Evolutionary conservation across 2,113 vertebrate species (phyloP), one percentile per base, ranked within the genome.

Genomic region (Psittacula cyanocephala): DNA sequence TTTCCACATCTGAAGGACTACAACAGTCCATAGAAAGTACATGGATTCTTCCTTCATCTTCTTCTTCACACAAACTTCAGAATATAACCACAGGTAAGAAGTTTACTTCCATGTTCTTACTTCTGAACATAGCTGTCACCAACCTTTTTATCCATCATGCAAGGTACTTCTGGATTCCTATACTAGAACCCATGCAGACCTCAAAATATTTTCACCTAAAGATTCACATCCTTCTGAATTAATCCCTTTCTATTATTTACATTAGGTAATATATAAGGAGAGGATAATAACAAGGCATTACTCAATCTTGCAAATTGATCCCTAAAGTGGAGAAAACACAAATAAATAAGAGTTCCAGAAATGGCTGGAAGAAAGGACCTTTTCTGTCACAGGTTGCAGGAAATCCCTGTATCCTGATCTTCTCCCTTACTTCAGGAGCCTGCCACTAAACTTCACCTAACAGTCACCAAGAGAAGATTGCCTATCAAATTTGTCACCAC

Each of bases 351-450:
- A 33, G 47, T 68, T 19, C 13, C 37, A 74, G 57, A 88, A 85
- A 19, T 1, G 11, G 28, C 28, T 68, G 23, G 9, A 88, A 83
- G 23, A 70, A 55, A 65, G 50, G 22, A 59, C 7, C 5, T 6
- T 43, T 53, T 81, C 52, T 75, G 47, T 41, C 50, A 59, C 50
- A 89, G 33, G 23, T 6, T 75, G 55, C 43, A 89, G 57, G 62
- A 91, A 35, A 20, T 43, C 35, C 47, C 29, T 0, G 0, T 3
- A 2, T 69, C 1, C 1, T 67, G 5, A 47, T 69, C 13, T 29
- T 70, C n/a, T 12, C 6, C 44, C 12, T 65, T 25, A 29, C n/a
- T 70, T 41, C 43, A 27, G 24, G 2, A 78, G 12, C 25, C 53
- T 74, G 53, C 37, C 43, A 81, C 33, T 19, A 72, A 81, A 60